phyloP scores from a whole-genome alignment of 1,140 invertebrate species.

The Ostrea denselamellosa region DNA sequence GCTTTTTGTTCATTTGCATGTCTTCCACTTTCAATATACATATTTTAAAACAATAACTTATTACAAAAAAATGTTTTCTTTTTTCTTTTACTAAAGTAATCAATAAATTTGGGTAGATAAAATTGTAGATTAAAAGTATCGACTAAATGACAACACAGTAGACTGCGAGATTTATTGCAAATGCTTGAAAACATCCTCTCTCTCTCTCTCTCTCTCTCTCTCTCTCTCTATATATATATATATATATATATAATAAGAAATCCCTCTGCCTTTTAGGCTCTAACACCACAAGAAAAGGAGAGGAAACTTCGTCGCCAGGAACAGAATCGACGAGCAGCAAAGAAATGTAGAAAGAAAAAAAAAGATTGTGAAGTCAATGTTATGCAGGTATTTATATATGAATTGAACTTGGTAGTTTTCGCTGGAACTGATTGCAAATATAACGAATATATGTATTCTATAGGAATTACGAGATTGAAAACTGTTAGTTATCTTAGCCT shows the following conservation, averaged over 20 bases:
- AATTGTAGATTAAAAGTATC: background rate
- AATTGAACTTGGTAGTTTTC: background rate
- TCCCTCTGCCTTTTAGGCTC: background rate
- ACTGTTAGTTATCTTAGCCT: too few relatives aligned
- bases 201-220: too few relatives aligned
- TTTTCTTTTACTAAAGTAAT: too few relatives aligned
- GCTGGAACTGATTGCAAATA: background rate
- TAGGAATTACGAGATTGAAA: background rate
- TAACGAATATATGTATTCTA: too few relatives aligned
- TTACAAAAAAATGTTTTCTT: too few relatives aligned
- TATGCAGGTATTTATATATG: slow-evolving; percentile 13
- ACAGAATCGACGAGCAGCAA: slow-evolving; percentile 47
- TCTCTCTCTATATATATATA: too few relatives aligned
- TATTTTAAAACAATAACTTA: too few relatives aligned
- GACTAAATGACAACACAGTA: too few relatives aligned
- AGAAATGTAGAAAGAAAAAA: slow-evolving; percentile 48
- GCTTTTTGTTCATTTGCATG: background rate
- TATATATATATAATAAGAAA: too few relatives aligned
- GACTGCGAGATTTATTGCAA: too few relatives aligned
- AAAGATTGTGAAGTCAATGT: slow-evolving; percentile 35
- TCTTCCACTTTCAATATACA: too few relatives aligned
- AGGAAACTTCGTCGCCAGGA: slow-evolving; percentile 45
- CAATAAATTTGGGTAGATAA: background rate
- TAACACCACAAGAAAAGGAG: slow-evolving; percentile 39
- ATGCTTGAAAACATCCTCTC: too few relatives aligned